Evolutionary conservation across 2,888 invertebrate genomes (phyloP), one percentile per base, ranked within the genome.

Genomic region (Busseola fusca): DNA sequence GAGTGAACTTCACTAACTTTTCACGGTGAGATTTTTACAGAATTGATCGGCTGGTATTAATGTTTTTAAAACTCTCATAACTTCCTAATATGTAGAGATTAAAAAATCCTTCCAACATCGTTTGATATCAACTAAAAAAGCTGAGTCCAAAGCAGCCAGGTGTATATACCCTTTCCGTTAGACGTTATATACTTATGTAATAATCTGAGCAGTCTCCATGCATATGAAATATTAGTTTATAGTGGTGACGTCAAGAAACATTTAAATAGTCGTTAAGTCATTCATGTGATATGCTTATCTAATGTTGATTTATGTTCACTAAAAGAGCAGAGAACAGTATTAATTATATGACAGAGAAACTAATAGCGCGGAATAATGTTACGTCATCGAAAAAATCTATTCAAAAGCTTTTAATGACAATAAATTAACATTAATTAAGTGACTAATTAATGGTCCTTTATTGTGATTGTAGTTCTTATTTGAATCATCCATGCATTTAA

Each of bases 201-300:
- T 50, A 52, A 65, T 54, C 14, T 59, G 18, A 34, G 30, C 42
- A 27, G 6, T 70, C 27, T 68, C 40, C 54, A n/a, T 52, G 12
- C 30, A n/a, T 10, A 63, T 63, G 45, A 60, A 54, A 60, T 58
- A 68, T 62, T 64, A 18, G n/a, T 67, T 73, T 69, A 50, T 16
- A 56, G 27, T 21, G 40, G 48, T 77, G 81, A 78, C 58, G 78
- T 56, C 72, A 83, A 42, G 18, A 34, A 42, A 25, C 4, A 65
- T 74, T 75, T 70, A 76, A 70, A 78, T 60, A 67, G 59, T 27
- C 16, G 34, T 64, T 66, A 27, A 9, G 27, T 70, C 69, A 70
- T 45, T 27, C 30, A 64, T 64, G 9, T 56, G 57, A 37, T 66
- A 42, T 21, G 52, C 42, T 64, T 56, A 48, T 48, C 48, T 48